Evolutionary conservation across 1,140 invertebrate species (phyloP).

Genomic region (Drosophila ironensis): DNA sequence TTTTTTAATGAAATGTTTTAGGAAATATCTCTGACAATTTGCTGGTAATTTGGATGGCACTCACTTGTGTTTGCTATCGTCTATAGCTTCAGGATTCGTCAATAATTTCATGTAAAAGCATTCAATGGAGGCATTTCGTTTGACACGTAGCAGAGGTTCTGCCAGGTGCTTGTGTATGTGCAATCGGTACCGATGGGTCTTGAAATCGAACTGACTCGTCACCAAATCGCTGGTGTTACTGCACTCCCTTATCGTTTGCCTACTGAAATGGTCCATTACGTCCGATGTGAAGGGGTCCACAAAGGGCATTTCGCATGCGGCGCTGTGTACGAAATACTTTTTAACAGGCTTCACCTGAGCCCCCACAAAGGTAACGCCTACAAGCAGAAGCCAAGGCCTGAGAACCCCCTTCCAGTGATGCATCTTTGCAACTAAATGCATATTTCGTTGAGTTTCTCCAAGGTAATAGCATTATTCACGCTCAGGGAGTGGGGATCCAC

Average conservation of each 20-base stretch:
- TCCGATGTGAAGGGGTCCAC: slow-evolving; percentile 22
- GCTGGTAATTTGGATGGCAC: too few relatives aligned
- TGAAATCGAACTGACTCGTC: slow-evolving; percentile 24
- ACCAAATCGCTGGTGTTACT: slow-evolving; percentile 18
- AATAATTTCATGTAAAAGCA: slow-evolving; percentile 15
- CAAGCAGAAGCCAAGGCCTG: not conserved
- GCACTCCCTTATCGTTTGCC: not conserved
- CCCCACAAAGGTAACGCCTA: not conserved
- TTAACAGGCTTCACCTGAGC: not conserved
- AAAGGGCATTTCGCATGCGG: slow-evolving; percentile 25
- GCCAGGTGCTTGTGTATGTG: slow-evolving; percentile 20
- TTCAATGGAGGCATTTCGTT: slow-evolving; percentile 6
- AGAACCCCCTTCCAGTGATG: too few relatives aligned
- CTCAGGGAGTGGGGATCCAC: too few relatives aligned
- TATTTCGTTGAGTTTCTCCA: too few relatives aligned
- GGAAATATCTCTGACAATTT: too few relatives aligned
- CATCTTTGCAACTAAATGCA: too few relatives aligned
- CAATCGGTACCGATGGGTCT: slow-evolving; percentile 22
- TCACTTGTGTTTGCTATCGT: too few relatives aligned
- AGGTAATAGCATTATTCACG: too few relatives aligned
- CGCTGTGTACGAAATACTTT: slow-evolving; percentile 19
- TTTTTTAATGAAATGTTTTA: too few relatives aligned
- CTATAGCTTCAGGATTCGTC: not conserved
- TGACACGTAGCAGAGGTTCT: not conserved
- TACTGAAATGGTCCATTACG: not conserved